A percentile compares a stretch with the other conserved stretches of the same genome.
Evolutionary conservation across 2,888 invertebrate genomes (phyloP).

Genomic region (Lasioglossum figueresi): DNA sequence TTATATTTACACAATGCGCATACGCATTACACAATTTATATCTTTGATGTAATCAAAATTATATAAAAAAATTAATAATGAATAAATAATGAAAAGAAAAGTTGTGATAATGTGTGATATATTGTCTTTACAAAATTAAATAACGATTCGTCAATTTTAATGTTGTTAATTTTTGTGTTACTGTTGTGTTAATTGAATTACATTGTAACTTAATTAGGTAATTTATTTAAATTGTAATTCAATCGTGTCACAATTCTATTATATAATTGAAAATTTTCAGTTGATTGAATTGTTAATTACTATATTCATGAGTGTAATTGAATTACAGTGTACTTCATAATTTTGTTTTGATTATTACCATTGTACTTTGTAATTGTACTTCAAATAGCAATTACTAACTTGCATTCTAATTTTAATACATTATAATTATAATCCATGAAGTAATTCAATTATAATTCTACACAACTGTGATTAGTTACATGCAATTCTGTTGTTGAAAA

Average conservation of each 20-base stretch:
- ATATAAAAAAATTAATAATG: constrained; percentile 6
- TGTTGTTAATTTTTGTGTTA: no score
- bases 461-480: neutral
- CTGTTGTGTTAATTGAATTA: neutral
- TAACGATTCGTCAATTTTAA: neutral
- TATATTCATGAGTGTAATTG: neutral
- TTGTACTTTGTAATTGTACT: neutral
- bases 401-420: neutral
- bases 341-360: neutral
- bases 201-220: neutral
- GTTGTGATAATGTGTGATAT: constrained; percentile 14
- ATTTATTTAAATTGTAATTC: neutral
- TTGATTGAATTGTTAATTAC: neutral
- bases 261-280: neutral
- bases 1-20: constrained; percentile 8
- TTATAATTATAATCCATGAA: neutral
- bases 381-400: neutral
- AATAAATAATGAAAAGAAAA: constrained; percentile 20
- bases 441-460: neutral
- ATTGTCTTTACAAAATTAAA: neutral
- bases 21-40: constrained; percentile 8
- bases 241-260: neutral
- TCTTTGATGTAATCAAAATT: constrained; percentile 41
- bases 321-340: neutral
- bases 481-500: neutral